A percentile compares a stretch with the other conserved stretches of the same genome.
Conservation (phyloP, 2,113 vertebrate genomes). For the Gila orcuttii region DNA sequence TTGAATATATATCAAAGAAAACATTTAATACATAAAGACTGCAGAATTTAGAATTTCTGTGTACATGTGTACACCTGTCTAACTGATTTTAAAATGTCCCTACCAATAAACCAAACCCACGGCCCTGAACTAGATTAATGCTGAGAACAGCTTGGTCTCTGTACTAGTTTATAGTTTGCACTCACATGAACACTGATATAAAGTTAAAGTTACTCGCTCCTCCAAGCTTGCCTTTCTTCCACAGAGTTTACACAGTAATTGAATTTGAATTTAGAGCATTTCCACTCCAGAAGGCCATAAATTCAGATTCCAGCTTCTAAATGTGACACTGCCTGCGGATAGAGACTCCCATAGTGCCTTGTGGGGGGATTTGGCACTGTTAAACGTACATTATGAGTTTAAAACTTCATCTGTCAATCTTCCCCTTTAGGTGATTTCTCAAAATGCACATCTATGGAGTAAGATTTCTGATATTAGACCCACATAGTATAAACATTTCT, state of each 20-base stretch:
- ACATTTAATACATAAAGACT: not conserved
- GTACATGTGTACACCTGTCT: not conserved
- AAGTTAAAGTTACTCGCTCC: conserved; percentile 27
- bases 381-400: conserved; percentile 36
- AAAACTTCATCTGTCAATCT: conserved; percentile 50
- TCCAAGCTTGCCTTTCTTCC: not conserved
- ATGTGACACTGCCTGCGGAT: conserved; percentile 46
- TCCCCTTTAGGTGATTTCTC: conserved; percentile 40
- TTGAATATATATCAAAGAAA: not conserved
- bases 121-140: not conserved
- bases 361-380: conserved; percentile 12
- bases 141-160: not conserved
- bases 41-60: not conserved
- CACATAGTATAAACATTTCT: conserved; percentile 40
- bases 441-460: conserved; percentile 38
- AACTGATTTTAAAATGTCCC: not conserved
- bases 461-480: conserved; percentile 51
- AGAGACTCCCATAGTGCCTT: conserved; percentile 19
- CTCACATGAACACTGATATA: conserved; percentile 19
- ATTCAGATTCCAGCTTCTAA: conserved; percentile 47
- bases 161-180: conserved; percentile 36
- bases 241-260: conserved; percentile 22
- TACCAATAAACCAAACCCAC: not conserved
- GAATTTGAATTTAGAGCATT: conserved; percentile 40
- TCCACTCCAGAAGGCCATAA: conserved; percentile 24